Percentiles rank a stretch among this genome's conserved stretches.
These are phyloP conservation scores for Magallana angulata DNA, from an alignment of 1,140 invertebrate genomes.

Conservation along the genomic window DNA sequence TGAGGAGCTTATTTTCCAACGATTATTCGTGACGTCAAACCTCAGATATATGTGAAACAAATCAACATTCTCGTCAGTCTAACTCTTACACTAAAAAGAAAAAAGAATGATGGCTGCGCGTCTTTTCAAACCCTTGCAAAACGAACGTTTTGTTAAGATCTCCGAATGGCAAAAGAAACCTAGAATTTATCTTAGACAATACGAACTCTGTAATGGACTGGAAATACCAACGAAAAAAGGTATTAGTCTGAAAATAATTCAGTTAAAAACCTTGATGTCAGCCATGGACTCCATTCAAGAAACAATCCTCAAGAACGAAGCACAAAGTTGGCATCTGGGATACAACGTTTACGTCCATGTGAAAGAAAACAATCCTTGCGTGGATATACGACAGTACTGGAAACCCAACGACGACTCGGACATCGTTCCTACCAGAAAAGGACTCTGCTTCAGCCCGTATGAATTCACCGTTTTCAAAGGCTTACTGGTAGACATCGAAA, in stretches of 20 bases:
- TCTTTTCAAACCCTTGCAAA: neutral
- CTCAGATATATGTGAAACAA: neutral
- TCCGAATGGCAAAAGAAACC: slow-evolving; percentile 12
- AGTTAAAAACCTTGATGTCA: neutral
- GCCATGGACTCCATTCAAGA: neutral
- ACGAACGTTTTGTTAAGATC: neutral
- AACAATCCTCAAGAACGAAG: neutral
- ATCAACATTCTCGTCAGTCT: neutral
- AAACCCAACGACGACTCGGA: slow-evolving; percentile 18
- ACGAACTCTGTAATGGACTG: neutral
- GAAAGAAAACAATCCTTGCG: slow-evolving; percentile 25
- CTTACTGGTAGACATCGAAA: slow-evolving; percentile 6
- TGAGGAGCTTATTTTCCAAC: neutral
- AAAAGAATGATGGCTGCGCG: neutral
- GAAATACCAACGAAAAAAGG: slow-evolving; percentile 42
- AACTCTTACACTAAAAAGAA: neutral
- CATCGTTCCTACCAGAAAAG: slow-evolving; percentile 16
- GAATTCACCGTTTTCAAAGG: slow-evolving; percentile 10
- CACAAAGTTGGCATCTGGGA: slow-evolving; percentile 28
- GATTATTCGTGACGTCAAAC: neutral
- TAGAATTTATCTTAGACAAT: slow-evolving; percentile 1
- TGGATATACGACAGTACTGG: slow-evolving; percentile 32
- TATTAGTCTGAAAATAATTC: slow-evolving; percentile 31
- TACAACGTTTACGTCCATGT: slow-evolving; percentile 28
- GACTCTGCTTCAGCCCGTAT: neutral